Percentiles rank a stretch among this genome's conserved stretches.
These are phyloP conservation scores for Orgyia antiqua DNA, from an alignment of 2,888 invertebrate species.

Conservation along the genomic window DNA sequence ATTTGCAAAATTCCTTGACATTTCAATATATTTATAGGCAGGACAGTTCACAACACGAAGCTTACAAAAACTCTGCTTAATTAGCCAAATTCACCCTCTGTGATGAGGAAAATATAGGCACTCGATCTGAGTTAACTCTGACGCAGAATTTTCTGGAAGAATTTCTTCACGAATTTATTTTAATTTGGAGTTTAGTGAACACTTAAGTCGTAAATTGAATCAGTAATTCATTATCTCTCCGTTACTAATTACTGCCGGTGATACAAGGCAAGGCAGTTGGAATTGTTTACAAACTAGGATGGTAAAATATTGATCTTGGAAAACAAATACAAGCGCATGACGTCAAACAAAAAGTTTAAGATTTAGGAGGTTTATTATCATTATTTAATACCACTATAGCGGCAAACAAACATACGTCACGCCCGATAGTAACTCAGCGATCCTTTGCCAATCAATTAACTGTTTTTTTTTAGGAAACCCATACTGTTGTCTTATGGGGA, in stretches of 20 bases:
- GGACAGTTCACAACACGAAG: conserved; percentile 16
- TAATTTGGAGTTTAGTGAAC: conserved; percentile 24
- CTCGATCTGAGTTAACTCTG: conserved; percentile 22
- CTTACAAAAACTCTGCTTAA: conserved; percentile 25
- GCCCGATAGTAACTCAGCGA: neutral
- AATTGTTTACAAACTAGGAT: conserved; percentile 5
- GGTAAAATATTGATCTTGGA: conserved; percentile 8
- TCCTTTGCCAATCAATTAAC: no score
- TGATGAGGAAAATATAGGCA: conserved; percentile 20
- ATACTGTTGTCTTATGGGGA: no score
- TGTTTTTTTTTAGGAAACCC: no score
- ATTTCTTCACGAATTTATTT: conserved; percentile 27
- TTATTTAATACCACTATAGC: neutral
- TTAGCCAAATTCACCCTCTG: conserved; percentile 16
- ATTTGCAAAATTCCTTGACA: conserved; percentile 10
- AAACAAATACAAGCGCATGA: conserved; percentile 1
- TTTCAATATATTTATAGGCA: conserved; percentile 21
- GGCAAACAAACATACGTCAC: neutral
- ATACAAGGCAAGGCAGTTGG: conserved; percentile 5
- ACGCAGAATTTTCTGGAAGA: conserved; percentile 21
- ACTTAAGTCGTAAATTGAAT: conserved; percentile 29
- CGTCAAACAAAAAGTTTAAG: no score
- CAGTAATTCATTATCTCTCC: conserved; percentile 20
- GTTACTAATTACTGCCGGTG: conserved; percentile 15
- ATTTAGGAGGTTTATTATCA: no score